Evolutionary conservation across 2,113 vertebrate genomes (phyloP).

Genomic region (Semicossyphus pulcher): DNA sequence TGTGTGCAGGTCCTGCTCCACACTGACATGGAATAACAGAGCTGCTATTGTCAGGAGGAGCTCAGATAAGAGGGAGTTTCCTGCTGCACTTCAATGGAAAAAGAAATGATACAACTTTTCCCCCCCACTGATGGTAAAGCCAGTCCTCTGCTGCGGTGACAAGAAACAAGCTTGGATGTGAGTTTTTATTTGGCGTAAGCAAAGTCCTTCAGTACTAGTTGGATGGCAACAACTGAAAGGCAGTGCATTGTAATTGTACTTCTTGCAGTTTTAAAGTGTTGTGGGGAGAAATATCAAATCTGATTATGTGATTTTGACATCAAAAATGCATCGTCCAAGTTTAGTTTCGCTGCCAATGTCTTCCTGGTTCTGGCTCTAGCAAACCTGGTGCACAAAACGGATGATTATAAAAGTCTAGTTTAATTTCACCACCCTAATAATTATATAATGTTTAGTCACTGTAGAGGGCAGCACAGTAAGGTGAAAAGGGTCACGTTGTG

Average conservation of each 20-base stretch:
- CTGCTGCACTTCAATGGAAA: conserved; percentile 38
- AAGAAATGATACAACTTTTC: not conserved
- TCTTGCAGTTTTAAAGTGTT: not conserved
- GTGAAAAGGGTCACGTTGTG: not conserved
- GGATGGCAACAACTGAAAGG: not conserved
- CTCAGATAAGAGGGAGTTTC: conserved; percentile 68
- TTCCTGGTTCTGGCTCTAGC: too few species aligned
- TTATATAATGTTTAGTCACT: not conserved
- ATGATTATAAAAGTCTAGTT: not conserved
- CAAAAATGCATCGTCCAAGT: not conserved
- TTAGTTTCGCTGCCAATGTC: too few species aligned
- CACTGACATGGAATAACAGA: conserved; percentile 39
- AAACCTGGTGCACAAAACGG: not conserved
- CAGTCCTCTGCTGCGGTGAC: not conserved
- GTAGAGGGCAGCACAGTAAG: not conserved
- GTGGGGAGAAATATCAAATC: not conserved
- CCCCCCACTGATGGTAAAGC: not conserved
- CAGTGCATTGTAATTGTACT: not conserved
- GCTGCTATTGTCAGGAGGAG: conserved; percentile 38
- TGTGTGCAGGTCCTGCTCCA: conserved; percentile 33
- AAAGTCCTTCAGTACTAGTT: too few species aligned
- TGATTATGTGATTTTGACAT: not conserved
- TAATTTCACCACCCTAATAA: too few species aligned
- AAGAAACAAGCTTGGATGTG: not conserved
- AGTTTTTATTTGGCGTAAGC: not conserved